Evolutionary conservation across 2,797 vertebrate species (phyloP).

Genomic region (Coregonus ussuriensis): DNA sequence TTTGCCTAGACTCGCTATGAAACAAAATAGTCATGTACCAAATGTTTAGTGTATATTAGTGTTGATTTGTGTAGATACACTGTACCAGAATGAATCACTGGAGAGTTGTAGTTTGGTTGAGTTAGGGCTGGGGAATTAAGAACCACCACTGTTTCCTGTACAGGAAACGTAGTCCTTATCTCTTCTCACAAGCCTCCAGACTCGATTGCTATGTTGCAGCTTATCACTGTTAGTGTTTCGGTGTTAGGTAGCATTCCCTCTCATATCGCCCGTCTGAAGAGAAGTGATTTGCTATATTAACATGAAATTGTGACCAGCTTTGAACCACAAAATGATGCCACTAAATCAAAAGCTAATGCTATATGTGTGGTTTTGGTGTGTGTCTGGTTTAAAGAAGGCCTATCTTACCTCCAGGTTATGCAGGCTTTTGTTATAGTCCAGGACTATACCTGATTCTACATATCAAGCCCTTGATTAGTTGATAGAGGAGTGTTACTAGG

Average conservation of each 20-base stretch:
- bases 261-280: constrained; percentile 9
- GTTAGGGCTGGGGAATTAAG: background rate
- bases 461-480: too few relatives aligned
- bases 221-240: background rate
- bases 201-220: background rate
- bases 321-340: constrained; percentile 13
- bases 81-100: background rate
- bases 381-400: background rate
- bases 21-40: too few relatives aligned
- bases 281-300: background rate
- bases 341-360: constrained; percentile 4
- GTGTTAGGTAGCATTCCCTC: background rate
- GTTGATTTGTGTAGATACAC: background rate
- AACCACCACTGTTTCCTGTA: background rate
- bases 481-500: too few relatives aligned
- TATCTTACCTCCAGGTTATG: background rate
- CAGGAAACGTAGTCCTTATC: background rate
- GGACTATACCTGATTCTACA: too few relatives aligned
- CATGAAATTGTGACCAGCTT: constrained; percentile 5
- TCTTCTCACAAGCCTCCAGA: background rate
- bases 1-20: too few relatives aligned
- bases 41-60: background rate
- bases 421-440: too few relatives aligned
- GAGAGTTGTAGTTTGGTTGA: background rate
- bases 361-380: background rate